phyloP scores from a whole-genome alignment of 2,113 vertebrate genomes.

The Piaya cayana region DNA sequence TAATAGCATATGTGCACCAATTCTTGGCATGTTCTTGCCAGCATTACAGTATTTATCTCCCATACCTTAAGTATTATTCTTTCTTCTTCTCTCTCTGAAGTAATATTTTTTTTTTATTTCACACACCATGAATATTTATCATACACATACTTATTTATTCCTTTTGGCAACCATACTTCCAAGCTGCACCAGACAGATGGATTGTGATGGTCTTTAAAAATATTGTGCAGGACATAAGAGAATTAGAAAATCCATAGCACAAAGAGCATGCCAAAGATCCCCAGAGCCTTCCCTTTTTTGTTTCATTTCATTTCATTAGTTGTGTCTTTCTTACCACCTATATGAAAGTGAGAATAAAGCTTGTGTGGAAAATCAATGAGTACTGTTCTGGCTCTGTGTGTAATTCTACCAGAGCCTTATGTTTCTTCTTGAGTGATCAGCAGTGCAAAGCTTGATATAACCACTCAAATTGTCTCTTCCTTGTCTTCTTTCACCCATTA shows the following conservation, averaged over 20 bases:
- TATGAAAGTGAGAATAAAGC: background rate
- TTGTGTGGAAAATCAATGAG: background rate
- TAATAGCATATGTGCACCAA: background rate
- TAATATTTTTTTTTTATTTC: conserved; percentile 4
- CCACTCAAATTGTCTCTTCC: background rate
- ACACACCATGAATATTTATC: background rate
- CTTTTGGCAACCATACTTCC: background rate
- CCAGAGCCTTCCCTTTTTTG: background rate
- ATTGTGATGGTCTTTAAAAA: background rate
- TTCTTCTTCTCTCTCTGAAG: background rate
- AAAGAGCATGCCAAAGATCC: background rate
- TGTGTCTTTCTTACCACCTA: background rate
- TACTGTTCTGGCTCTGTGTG: background rate
- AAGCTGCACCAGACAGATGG: background rate
- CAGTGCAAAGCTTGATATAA: background rate
- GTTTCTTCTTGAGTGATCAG: background rate
- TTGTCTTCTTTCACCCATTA: background rate
- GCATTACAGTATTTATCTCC: background rate
- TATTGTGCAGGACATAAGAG: background rate
- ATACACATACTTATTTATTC: background rate
- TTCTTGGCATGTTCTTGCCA: background rate
- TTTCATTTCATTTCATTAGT: background rate
- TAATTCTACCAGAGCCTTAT: background rate
- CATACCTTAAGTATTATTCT: background rate
- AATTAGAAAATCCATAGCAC: background rate